Evolutionary conservation across 1,140 invertebrate species (phyloP), one percentile per base, ranked within the genome.

Genomic region (Drosophila pachea): DNA sequence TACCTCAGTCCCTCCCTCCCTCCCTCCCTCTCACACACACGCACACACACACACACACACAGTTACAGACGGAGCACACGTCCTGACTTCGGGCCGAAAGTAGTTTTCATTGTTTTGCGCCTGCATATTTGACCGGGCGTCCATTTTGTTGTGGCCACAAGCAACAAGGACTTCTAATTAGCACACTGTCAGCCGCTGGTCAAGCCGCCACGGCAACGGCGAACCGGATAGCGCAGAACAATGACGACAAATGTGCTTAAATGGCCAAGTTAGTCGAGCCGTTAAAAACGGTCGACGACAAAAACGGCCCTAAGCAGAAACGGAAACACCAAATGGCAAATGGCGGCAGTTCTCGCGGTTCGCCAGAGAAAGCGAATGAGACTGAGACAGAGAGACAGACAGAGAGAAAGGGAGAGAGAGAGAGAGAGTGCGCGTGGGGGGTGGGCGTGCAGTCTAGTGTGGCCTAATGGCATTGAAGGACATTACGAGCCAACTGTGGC

Each of bases 141-240:
- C 79, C 78, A 79, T 83, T 83, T 74, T 84, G 82, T 86, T 84
- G 81, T 84, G 81, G 81, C 81, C 81, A 84, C 81, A 84, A 86
- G 76, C 81, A 84, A 84, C 81, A 84, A 84, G 81, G 77, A 81
- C 81, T 81, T 86, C 81, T 86, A 86, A 86, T 86, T 86, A 86
- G 81, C 81, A 86, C 82, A 86, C 81, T 86, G 81, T 81, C 81
- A 86, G 81, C 62, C 36, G 69, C 59, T 49, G 74, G 76, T 78
- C 79, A 73, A 72, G 48, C 22, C 45, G n/a, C n/a, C n/a, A n/a
- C n/a, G n/a, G n/a, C n/a, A n/a, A n/a, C n/a, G n/a, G 22, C 22
- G 1, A 43, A 16, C n/a, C 40, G 12, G 40, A 14, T n/a, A 12
- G 40, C n/a, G 40, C 40, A 68, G 74, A 52, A 74, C 71, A 74